Base-by-base conservation (phyloP, 2,797 vertebrate genomes). In the Pachyuromys duprasi region DNA sequence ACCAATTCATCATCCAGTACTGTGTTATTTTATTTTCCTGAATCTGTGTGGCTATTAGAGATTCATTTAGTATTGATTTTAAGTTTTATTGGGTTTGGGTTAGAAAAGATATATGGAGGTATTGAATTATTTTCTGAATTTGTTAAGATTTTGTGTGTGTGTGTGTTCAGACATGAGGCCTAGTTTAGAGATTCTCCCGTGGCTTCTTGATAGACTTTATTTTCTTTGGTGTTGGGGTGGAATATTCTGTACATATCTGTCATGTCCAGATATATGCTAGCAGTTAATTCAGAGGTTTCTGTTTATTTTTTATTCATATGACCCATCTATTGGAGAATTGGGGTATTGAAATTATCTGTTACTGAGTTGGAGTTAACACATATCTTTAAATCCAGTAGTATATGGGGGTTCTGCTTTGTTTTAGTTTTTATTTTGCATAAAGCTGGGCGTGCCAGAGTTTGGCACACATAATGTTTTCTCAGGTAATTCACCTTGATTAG, bases 21-120 rank as follows among this genome's bases (percentile, higher is more conserved):
- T 86, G 45, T 86, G 45, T 69, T 86, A 86, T 86, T 86, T 69
- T 53, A 86, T 86, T 86, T 86, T 86, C 83, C 20, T 53, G 83
- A 86, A 53, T 36, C 53, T 36, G 45, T 86, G 63, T 69, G 33
- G 63, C n/a, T 53, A 86, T n/a, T 69, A 53, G 45, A 13, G 33
- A 86, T 36, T 86, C 31, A 69, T 53, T 86, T 69, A 18, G 36
- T 28, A 69, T 55, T 45, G 63, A 79, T 26, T 55, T 72, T 31
- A 93, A n/a, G 3, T 57, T 26, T 33, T n/a, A 69, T 69, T 69
- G 33, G 31, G 69, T 36, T 86, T 53, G 63, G 6, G 20, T 24
- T 86, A 69, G 63, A 86, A 86, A 69, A 22, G 20, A 24, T 86
- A 26, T 6, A 26, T 69, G 63, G 42, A 67, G 12, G 83, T 26